These are phyloP conservation scores for Lepidochrysops patricia DNA, from an alignment of 2,888 invertebrate genomes.

Conservation along the genomic window DNA sequence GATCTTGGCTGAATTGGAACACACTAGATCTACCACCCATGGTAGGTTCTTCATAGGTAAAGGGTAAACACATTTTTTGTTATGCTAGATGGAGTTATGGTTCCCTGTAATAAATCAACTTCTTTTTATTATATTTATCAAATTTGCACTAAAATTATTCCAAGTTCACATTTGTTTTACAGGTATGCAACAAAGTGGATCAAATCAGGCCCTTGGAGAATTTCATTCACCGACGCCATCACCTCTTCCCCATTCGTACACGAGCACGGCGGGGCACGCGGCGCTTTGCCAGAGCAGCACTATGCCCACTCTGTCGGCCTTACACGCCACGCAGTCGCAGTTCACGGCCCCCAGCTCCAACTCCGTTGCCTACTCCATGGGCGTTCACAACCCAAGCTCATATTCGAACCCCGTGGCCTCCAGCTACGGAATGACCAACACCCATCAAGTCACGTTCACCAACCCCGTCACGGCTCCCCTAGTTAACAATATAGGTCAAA, in stretches of 20 bases:
- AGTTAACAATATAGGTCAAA: conserved; percentile 67
- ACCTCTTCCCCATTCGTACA: conserved; percentile 73
- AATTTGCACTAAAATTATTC: conserved; percentile 14
- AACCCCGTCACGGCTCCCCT: conserved; percentile 66
- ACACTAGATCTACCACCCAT: conserved; percentile 82
- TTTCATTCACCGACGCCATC: conserved; percentile 76
- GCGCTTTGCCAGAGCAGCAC: conserved; percentile 77
- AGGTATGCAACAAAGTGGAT: conserved; percentile 79
- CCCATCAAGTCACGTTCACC: conserved; percentile 71
- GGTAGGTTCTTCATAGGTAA: conserved; percentile 45
- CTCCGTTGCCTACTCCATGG: conserved; percentile 66
- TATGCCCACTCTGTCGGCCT: conserved; percentile 76
- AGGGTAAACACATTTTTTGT: conserved; percentile 8
- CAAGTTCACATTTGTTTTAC: conserved; percentile 23
- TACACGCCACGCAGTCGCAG: conserved; percentile 54
- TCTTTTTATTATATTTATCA: background rate
- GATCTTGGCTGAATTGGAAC: conserved; percentile 92
- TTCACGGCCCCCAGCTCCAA: conserved; percentile 65
- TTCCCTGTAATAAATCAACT: background rate
- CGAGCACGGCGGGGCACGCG: conserved; percentile 56
- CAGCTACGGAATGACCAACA: conserved; percentile 58
- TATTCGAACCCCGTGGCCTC: conserved; percentile 70
- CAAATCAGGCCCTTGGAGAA: conserved; percentile 80
- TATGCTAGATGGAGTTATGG: conserved; percentile 9
- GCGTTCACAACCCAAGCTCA: conserved; percentile 66